Evolutionary conservation across 1,140 invertebrate species (phyloP).

Genomic region (Penaeus chinensis): DNA sequence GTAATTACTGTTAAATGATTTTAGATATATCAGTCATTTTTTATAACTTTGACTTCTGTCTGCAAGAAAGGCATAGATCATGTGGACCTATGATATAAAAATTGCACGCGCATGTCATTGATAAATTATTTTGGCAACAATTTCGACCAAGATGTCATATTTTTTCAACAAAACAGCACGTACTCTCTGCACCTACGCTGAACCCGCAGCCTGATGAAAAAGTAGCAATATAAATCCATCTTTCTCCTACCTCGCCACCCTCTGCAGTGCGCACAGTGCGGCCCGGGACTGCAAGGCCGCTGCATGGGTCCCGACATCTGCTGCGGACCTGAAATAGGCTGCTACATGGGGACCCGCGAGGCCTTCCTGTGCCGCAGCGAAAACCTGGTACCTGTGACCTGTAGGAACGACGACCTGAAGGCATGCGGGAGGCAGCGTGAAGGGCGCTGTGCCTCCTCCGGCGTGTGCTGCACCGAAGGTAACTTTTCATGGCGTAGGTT

Average conservation of each 20-base stretch:
- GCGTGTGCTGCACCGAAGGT: constrained; percentile 61
- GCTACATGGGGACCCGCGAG: constrained; percentile 53
- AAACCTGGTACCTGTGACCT: constrained; percentile 55
- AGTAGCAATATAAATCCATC: neutral
- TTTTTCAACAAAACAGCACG: no score
- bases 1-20: no score
- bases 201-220: no score
- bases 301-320: constrained; percentile 58
- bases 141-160: no score
- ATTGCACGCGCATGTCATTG: no score
- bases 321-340: constrained; percentile 49
- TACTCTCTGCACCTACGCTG: no score
- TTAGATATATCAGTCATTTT: no score
- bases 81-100: no score
- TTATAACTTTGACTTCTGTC: no score
- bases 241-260: neutral
- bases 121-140: no score
- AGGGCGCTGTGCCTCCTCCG: constrained; percentile 45
- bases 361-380: constrained; percentile 47
- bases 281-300: constrained; percentile 44
- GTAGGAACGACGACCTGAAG: constrained; percentile 48
- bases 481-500: constrained; percentile 70
- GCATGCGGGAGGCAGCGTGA: constrained; percentile 41
- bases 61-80: no score
- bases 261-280: constrained; percentile 46